Conservation (phyloP, 2,113 vertebrate genomes). For the Phylloscopus trochiloides region DNA sequence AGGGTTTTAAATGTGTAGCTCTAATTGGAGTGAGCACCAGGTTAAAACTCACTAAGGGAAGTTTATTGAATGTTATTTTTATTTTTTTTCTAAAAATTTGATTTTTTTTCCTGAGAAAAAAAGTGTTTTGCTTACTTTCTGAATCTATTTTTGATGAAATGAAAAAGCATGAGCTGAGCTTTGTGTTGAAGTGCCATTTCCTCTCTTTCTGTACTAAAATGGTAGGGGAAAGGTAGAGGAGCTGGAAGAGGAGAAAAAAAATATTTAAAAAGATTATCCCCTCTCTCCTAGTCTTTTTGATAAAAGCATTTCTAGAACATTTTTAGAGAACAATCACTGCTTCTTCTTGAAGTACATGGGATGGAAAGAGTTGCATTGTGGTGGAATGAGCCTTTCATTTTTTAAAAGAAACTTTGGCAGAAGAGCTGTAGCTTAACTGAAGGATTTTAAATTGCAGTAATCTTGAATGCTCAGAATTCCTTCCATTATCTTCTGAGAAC, state of each 20-base stretch:
- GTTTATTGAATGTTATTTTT: fast-evolving
- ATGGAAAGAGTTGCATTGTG: neutral
- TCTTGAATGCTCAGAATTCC: neutral
- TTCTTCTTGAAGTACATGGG: neutral
- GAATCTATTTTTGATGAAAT: neutral
- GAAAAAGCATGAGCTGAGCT: neutral
- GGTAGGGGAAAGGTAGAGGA: neutral
- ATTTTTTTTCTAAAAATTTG: neutral
- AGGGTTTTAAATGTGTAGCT: neutral
- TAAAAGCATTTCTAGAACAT: neutral
- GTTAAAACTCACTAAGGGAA: neutral
- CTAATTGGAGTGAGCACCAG: neutral
- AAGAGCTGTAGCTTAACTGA: neutral
- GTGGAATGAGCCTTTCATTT: neutral
- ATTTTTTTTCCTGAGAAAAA: neutral
- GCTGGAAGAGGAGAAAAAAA: neutral
- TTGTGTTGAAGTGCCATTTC: neutral
- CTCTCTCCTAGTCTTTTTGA: neutral
- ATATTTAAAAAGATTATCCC: fast-evolving
- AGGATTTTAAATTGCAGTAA: neutral
- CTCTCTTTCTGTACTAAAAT: neutral
- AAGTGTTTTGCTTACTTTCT: neutral
- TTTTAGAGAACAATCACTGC: neutral
- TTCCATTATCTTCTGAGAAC: neutral
- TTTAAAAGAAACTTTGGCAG: neutral